Percentiles rank a stretch among this genome's conserved stretches.
These are phyloP conservation scores for Thinocorus orbignyianus DNA, from an alignment of 2,113 vertebrate species.

Conservation along the genomic window DNA sequence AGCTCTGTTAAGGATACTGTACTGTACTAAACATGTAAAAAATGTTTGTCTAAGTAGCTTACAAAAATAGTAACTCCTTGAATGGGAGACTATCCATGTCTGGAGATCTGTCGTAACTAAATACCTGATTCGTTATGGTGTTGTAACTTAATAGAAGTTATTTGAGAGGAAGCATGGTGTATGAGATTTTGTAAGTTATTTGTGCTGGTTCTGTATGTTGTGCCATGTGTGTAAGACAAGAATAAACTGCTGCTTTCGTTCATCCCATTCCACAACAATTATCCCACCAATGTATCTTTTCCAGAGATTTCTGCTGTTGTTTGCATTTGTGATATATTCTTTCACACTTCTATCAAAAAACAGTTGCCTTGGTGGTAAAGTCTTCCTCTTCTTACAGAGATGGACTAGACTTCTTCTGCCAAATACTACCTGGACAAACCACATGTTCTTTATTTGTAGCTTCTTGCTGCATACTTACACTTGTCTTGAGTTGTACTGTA, in stretches of 20 bases:
- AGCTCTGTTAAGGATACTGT: slow-evolving; percentile 74
- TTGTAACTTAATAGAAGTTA: slow-evolving; percentile 78
- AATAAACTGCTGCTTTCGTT: slow-evolving; percentile 81
- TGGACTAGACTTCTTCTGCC: neutral
- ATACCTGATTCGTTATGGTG: slow-evolving; percentile 76
- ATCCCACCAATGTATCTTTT: slow-evolving; percentile 6
- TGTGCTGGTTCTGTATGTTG: slow-evolving; percentile 80
- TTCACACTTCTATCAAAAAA: neutral
- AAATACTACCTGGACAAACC: neutral
- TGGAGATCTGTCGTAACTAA: slow-evolving; percentile 74
- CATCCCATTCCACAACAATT: slow-evolving; percentile 50
- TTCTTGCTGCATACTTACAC: neutral
- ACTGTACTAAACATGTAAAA: slow-evolving; percentile 78
- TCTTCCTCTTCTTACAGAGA: neutral
- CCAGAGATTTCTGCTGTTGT: neutral
- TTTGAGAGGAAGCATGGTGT: slow-evolving; percentile 78
- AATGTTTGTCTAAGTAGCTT: slow-evolving; percentile 74
- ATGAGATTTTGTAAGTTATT: slow-evolving; percentile 75
- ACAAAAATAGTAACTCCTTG: slow-evolving; percentile 43
- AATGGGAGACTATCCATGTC: slow-evolving; percentile 53
- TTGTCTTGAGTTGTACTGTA: neutral
- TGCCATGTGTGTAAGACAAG: slow-evolving; percentile 78
- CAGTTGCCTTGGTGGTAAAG: neutral
- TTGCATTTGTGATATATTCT: neutral
- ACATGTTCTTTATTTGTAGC: neutral